Evolutionary conservation across 2,113 vertebrate genomes (phyloP).

Genomic region (Anarhynchus alexandrinus): DNA sequence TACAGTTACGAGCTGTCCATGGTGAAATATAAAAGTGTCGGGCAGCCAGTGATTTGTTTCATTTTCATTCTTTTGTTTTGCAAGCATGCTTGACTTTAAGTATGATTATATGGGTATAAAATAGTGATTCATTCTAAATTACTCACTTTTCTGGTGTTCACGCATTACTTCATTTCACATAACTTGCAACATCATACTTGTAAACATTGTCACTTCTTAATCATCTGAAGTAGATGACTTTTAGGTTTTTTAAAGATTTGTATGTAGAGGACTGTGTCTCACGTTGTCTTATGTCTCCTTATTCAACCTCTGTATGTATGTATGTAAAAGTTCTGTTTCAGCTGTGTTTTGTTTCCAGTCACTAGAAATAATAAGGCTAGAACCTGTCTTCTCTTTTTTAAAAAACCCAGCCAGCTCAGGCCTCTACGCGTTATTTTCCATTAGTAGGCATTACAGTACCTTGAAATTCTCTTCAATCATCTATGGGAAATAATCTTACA

Average conservation of each 20-base stretch:
- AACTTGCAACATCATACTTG: not conserved
- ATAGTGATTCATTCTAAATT: not conserved
- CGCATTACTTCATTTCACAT: not conserved
- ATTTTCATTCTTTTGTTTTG: not conserved
- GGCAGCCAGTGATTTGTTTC: not conserved
- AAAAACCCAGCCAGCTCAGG: not conserved
- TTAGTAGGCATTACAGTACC: not conserved
- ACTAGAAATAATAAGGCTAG: not conserved
- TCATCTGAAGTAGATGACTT: not conserved
- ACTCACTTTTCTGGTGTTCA: not conserved
- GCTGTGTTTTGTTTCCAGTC: not conserved
- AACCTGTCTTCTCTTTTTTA: not conserved
- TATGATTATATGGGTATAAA: not conserved
- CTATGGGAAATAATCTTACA: not conserved
- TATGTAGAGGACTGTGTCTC: not conserved
- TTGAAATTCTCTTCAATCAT: not conserved
- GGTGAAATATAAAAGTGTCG: not conserved
- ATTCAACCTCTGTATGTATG: not conserved
- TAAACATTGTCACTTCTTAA: not conserved
- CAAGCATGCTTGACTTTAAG: not conserved
- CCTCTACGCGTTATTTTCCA: not conserved
- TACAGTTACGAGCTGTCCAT: not conserved
- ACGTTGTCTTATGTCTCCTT: not conserved
- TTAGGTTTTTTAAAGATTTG: not conserved
- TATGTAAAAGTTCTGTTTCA: not conserved